Base-by-base conservation (phyloP, 2,797 vertebrate species). In the Pseudocheirus occidentalis region DNA sequence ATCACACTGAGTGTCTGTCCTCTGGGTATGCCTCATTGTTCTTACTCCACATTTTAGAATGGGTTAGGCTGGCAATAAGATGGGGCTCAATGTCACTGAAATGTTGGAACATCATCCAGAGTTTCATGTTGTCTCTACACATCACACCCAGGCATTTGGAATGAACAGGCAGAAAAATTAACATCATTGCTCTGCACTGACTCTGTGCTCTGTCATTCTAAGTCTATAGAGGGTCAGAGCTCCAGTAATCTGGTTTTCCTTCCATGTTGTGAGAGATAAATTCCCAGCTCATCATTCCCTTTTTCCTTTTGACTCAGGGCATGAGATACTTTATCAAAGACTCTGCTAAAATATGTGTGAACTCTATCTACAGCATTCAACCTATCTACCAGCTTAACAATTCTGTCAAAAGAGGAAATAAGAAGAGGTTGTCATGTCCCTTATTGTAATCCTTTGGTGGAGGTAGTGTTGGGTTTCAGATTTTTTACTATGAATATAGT, bases 301-400 rank as follows among this genome's bases (percentile, higher is more conserved):
- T 87, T 87, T 50, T 93, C 1, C 12, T 5, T 10, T 87, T 94
- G 73, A 46, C 93, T 92, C 5, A 59, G 24, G 9, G 55, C 34
- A 40, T 91, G 12, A 14, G 55, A 92, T 54, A 2, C 5, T 90
- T 81, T 66, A 93, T 89, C 90, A 94, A 94, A 95, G 59, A 21
- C 50, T 31, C 93, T 91, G 11, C 27, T 56, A 58, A 97, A 93
- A 97, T 95, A 66, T 66, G 14, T 56, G 21, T 55, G 73, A 92
- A 62, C 58, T 24, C 0, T 55, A 91, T 62, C 62, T 93, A 46
- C 5, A 91, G 24, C 13, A 29, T 94, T 90, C 16, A 6, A 12
- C 92, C 90, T 50, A 9, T 90, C 92, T 92, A 57, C 1, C 53
- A 92, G 59, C 91, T 53, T 95, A 55, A 89, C 34, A 87, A 14